phyloP scores from a whole-genome alignment of 1,140 invertebrate genomes.

The Drosophila ficusphila region DNA sequence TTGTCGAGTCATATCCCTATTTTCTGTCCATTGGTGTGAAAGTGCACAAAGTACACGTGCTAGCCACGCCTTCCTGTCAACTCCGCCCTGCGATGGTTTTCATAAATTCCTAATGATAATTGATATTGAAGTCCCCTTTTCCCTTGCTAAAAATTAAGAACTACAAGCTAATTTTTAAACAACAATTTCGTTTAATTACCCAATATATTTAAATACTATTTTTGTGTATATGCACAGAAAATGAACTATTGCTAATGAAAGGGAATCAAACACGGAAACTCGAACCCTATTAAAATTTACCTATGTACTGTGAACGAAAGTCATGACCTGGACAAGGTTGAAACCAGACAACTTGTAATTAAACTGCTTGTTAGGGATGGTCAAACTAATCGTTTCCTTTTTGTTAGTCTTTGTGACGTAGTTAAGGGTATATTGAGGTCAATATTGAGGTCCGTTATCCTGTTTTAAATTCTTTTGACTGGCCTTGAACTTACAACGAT shows the following conservation, averaged over 20 bases:
- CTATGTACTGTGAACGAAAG: background rate
- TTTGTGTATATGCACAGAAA: background rate
- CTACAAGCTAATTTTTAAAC: too few species aligned
- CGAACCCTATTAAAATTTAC: background rate
- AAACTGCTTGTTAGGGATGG: slow-evolving; percentile 16
- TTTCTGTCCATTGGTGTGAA: background rate
- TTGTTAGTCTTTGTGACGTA: background rate
- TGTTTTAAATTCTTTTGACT: slow-evolving; percentile 19
- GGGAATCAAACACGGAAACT: background rate
- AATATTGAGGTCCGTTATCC: background rate
- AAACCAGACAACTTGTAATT: slow-evolving; percentile 39
- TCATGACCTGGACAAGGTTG: slow-evolving; percentile 44
- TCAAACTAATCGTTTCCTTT: background rate
- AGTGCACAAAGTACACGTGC: background rate
- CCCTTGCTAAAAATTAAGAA: background rate
- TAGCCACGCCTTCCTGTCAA: slow-evolving; percentile 8
- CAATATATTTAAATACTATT: background rate
- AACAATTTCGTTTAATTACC: too few species aligned
- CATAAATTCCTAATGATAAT: slow-evolving; percentile 58
- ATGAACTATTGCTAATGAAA: background rate
- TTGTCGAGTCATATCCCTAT: background rate
- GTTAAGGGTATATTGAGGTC: slow-evolving; percentile 10
- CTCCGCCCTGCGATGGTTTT: slow-evolving; percentile 12
- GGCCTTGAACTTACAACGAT: slow-evolving; percentile 69
- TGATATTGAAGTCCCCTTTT: background rate